Evolutionary conservation across 2,888 invertebrate species (phyloP).

Genomic region (Hylaea fasciaria): DNA sequence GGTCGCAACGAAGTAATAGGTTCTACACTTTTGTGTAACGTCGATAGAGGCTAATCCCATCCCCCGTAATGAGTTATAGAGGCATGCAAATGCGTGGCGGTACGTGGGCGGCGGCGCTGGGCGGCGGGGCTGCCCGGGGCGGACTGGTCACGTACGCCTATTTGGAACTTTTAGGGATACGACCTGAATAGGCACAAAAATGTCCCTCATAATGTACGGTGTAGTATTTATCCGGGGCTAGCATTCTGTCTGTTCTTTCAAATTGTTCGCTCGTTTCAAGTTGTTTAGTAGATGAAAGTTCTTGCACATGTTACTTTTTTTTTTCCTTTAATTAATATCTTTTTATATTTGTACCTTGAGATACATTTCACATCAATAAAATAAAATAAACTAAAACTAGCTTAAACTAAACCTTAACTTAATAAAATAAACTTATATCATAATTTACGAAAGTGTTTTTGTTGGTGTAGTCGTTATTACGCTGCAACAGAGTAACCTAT

Average conservation of each 20-base stretch:
- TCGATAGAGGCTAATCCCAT: constrained; percentile 38
- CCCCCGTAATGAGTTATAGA: constrained; percentile 36
- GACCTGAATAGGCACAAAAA: constrained; percentile 28
- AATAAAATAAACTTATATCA: too few species aligned
- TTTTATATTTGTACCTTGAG: too few species aligned
- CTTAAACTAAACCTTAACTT: too few species aligned
- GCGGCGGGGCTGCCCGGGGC: not conserved
- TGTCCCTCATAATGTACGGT: constrained; percentile 10
- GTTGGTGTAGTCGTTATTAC: too few species aligned
- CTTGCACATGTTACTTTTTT: not conserved
- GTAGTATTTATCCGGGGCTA: constrained; percentile 11
- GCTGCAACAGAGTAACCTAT: too few species aligned
- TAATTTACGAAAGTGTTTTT: too few species aligned
- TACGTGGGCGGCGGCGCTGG: constrained; percentile 10
- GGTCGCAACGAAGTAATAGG: constrained; percentile 28
- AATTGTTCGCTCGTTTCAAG: not conserved
- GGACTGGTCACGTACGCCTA: constrained; percentile 36
- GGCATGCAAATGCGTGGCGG: constrained; percentile 43
- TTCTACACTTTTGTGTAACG: constrained; percentile 25
- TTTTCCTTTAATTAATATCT: too few species aligned
- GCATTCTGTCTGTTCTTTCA: constrained; percentile 1
- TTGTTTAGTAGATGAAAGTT: too few species aligned
- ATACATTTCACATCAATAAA: too few species aligned
- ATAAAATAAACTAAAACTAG: too few species aligned
- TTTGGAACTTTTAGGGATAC: constrained; percentile 37